Evolutionary conservation across 92 coral and sea anemone species (phyloP).

Genomic region (Zoanthus solanderi): DNA sequence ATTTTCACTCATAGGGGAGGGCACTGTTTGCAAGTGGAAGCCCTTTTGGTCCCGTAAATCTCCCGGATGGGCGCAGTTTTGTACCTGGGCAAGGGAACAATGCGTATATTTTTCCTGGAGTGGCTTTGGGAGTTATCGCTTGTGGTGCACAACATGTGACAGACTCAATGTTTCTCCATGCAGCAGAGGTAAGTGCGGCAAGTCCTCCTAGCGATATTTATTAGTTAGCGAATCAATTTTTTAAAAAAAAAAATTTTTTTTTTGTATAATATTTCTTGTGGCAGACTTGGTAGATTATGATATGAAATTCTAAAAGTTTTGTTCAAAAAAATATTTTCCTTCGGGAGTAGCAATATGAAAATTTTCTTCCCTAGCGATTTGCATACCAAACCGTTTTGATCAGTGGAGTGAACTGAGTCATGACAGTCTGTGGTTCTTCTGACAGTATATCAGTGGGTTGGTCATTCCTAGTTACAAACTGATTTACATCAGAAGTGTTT

Average conservation of each 20-base stretch:
- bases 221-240: not conserved
- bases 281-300: too few relatives aligned
- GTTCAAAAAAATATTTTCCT: too few relatives aligned
- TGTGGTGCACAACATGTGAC: constrained; percentile 88
- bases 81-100: constrained; percentile 98
- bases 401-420: too few relatives aligned
- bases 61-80: constrained; percentile 93
- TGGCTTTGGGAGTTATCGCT: constrained; percentile 91
- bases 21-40: constrained; percentile 98
- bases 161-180: constrained; percentile 89
- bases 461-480: not conserved
- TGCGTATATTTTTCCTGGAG: constrained; percentile 95
- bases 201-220: not conserved
- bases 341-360: too few relatives aligned
- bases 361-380: too few relatives aligned
- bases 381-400: too few relatives aligned
- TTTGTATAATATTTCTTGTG: too few relatives aligned
- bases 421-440: not conserved
- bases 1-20: constrained; percentile 70
- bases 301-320: too few relatives aligned
- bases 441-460: too few relatives aligned
- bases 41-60: constrained; percentile 96
- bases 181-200: constrained; percentile 80
- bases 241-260: too few relatives aligned
- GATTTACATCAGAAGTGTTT: not conserved